Evolutionary conservation across 2,797 vertebrate genomes (phyloP), one percentile per base, ranked within the genome.

Genomic region (Notamacropus eugenii): DNA sequence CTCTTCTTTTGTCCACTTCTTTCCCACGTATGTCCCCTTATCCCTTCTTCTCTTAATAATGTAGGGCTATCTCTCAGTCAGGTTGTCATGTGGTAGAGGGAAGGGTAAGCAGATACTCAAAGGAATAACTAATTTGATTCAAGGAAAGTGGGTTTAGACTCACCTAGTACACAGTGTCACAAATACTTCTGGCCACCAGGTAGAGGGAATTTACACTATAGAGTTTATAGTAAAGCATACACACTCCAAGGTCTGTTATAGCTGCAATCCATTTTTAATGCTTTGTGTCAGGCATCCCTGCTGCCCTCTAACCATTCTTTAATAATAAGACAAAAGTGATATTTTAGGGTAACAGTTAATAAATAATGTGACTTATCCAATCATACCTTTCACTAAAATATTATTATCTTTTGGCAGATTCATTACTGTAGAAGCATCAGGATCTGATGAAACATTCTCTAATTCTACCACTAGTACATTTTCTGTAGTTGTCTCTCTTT

Each of bases 371-470:
- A 99, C 99, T 99, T 98, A 98, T 99, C 99, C 98, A 99, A 99
- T 99, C 99, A 99, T 96, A 99, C 98, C 98, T 98, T 99, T 98
- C 98, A 98, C 98, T 99, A 99, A 99, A 98, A 99, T 98, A 99
- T 98, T 99, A 99, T 99, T 98, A 99, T 99, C 98, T 98, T 99
- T 99, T 99, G 99, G 99, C 99, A 99, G 99, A 99, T 99, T 99
- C 99, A 99, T 99, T 99, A 99, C 98, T 97, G 97, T 97, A 97
- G 98, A 98, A 98, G 98, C 98, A 98, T 98, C 96, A 56, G 98
- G 97, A 98, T 98, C 98, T 99, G 98, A 98, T 99, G 98, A 98
- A 99, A 99, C 98, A 98, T 98, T 98, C 98, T 98, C 97, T 98
- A 98, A 98, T 99, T 98, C 98, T 98, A 98, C 98, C 98, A 98